Evolutionary conservation across 23 tunicate species (phyloP).

Genomic region (Halocynthia aurantium): DNA sequence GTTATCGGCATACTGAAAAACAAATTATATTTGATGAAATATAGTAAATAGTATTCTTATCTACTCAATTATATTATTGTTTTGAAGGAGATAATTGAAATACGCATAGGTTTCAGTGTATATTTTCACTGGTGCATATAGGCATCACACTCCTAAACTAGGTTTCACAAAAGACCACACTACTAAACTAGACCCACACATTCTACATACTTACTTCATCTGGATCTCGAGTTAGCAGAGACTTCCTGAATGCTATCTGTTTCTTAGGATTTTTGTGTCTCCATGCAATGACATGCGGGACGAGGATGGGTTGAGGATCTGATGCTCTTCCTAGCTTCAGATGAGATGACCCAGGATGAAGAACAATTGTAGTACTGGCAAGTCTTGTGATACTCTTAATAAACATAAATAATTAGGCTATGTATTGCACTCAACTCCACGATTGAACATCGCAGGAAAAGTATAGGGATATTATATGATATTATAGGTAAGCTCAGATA

Average conservation of each 20-base stretch:
- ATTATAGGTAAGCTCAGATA: no score
- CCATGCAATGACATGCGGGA: conserved; percentile 92
- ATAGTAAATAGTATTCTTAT: neutral
- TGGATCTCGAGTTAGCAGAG: conserved; percentile 8
- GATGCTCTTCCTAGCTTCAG: conserved; percentile 74
- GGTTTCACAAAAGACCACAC: no score
- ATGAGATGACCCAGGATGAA: conserved; percentile 83
- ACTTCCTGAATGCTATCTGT: conserved; percentile 19
- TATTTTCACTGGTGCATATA: no score
- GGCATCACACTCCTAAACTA: no score
- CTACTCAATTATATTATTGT: no score
- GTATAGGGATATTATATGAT: no score
- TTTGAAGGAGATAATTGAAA: no score
- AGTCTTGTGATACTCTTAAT: conserved; percentile 29
- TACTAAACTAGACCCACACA: no score
- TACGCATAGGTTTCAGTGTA: no score
- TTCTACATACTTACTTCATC: conserved; percentile 2
- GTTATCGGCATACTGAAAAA: conserved; percentile 9
- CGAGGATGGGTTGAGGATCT: conserved; percentile 50
- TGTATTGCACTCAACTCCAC: no score
- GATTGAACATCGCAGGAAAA: no score
- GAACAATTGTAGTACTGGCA: conserved; percentile 57
- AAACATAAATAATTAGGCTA: neutral
- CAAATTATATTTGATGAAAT: neutral
- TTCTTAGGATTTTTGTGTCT: conserved; percentile 35